Evolutionary conservation across 1,140 invertebrate species (phyloP).

Genomic region (Bombus fervidus): DNA sequence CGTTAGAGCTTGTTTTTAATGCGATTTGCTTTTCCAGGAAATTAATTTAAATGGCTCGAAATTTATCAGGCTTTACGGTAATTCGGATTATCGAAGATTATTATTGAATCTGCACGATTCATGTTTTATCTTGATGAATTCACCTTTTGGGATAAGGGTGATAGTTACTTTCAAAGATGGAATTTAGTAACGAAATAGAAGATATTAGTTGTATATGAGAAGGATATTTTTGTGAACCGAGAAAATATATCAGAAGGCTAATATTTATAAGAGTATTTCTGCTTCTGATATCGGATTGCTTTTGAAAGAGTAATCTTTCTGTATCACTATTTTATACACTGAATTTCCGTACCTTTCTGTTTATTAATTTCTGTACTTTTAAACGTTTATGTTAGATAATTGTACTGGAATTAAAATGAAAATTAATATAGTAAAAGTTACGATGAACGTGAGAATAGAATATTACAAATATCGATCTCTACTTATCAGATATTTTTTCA

Average conservation of each 20-base stretch:
- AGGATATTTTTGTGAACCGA: background rate
- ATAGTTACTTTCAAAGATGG: background rate
- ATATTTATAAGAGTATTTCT: background rate
- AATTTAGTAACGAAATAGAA: too few relatives aligned
- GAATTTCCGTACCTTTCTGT: background rate
- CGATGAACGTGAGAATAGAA: background rate
- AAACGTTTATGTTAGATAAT: background rate
- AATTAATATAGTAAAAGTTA: background rate
- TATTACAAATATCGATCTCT: background rate
- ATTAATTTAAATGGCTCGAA: background rate
- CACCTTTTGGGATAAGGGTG: background rate
- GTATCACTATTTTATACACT: background rate
- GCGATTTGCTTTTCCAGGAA: background rate
- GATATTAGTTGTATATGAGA: too few relatives aligned
- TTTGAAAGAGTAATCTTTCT: background rate
- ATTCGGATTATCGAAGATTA: background rate
- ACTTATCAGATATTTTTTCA: background rate
- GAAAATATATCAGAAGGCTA: background rate
- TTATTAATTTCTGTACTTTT: too few relatives aligned
- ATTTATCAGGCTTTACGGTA: too few relatives aligned
- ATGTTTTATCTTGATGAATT: background rate
- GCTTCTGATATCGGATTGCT: background rate
- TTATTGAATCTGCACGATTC: background rate
- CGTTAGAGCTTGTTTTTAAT: background rate
- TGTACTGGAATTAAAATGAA: too few relatives aligned